phyloP scores from a whole-genome alignment of 1,140 invertebrate species.

The Daktulosphaira vitifoliae region DNA sequence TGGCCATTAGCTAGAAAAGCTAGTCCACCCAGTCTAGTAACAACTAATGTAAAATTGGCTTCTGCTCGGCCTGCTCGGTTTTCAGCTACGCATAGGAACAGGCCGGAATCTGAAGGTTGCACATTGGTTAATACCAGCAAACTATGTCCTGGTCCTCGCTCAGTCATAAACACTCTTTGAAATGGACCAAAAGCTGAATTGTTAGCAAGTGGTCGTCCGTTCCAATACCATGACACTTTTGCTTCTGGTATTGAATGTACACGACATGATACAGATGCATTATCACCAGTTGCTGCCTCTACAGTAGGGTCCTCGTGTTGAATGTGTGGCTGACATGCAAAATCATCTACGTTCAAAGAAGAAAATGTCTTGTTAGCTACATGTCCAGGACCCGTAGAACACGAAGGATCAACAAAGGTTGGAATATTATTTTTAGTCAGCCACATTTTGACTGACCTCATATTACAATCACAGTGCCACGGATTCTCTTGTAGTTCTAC shows the following conservation, averaged over 20 bases:
- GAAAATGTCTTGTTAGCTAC: conserved; percentile 60
- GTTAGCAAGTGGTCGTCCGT: conserved; percentile 68
- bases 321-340: conserved; percentile 78
- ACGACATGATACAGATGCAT: conserved; percentile 71
- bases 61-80: conserved; percentile 86
- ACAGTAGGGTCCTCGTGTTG: conserved; percentile 56
- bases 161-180: conserved; percentile 69
- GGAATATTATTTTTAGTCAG: conserved; percentile 72
- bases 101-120: conserved; percentile 75
- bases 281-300: conserved; percentile 68
- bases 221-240: conserved; percentile 77
- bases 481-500: conserved; percentile 84
- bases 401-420: conserved; percentile 63
- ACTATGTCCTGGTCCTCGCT: conserved; percentile 61
- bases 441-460: conserved; percentile 75
- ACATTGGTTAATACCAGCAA: conserved; percentile 75
- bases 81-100: conserved; percentile 84
- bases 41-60: conserved; percentile 79
- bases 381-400: conserved; percentile 57
- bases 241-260: conserved; percentile 73
- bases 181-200: conserved; percentile 69
- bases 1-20: conserved; percentile 71
- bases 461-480: conserved; percentile 80
- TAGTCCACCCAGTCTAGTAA: conserved; percentile 65
- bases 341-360: conserved; percentile 69